A percentile compares a stretch with the other conserved stretches of the same genome.
These are phyloP conservation scores for Conus betulinus DNA, from an alignment of 1,140 invertebrate genomes.

Conservation along the genomic window DNA sequence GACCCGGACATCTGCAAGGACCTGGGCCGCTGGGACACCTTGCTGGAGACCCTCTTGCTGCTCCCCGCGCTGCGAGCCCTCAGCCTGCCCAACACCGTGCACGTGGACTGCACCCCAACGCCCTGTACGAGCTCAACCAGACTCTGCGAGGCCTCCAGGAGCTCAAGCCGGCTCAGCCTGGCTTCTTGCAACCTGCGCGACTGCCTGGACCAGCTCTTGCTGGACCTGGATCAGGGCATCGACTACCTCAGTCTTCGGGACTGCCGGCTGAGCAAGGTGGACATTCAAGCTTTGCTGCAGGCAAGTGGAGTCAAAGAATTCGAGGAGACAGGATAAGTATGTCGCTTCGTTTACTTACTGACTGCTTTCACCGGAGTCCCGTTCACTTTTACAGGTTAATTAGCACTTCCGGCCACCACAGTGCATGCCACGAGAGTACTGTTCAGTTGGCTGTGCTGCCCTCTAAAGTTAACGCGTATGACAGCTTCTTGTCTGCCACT, in stretches of 20 bases:
- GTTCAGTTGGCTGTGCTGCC: too few species aligned
- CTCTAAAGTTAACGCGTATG: too few species aligned
- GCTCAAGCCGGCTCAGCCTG: slow-evolving; percentile 56
- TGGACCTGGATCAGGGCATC: slow-evolving; percentile 41
- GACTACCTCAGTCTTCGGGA: slow-evolving; percentile 64
- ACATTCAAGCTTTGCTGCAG: slow-evolving; percentile 56
- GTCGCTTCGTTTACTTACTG: too few species aligned
- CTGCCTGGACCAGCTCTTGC: slow-evolving; percentile 48
- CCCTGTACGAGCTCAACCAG: slow-evolving; percentile 47
- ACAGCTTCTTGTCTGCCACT: too few species aligned
- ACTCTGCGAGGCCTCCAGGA: slow-evolving; percentile 48
- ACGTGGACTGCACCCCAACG: slow-evolving; percentile 51
- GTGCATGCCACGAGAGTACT: too few species aligned
- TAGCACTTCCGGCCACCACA: too few species aligned
- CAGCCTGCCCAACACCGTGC: slow-evolving; percentile 65
- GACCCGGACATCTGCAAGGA: slow-evolving; percentile 59
- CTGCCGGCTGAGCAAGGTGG: slow-evolving; percentile 60
- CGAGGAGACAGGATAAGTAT: too few species aligned
- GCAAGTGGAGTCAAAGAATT: not conserved
- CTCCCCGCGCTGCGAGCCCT: slow-evolving; percentile 59
- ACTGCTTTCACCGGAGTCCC: too few species aligned
- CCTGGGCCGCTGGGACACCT: slow-evolving; percentile 37
- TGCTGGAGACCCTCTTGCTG: slow-evolving; percentile 56
- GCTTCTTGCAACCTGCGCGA: slow-evolving; percentile 63
- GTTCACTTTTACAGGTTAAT: too few species aligned